A percentile compares a stretch with the other conserved stretches of the same genome.
phyloP scores from a whole-genome alignment of 2,797 vertebrate genomes.

The Phrynocephalus guinanensis region DNA sequence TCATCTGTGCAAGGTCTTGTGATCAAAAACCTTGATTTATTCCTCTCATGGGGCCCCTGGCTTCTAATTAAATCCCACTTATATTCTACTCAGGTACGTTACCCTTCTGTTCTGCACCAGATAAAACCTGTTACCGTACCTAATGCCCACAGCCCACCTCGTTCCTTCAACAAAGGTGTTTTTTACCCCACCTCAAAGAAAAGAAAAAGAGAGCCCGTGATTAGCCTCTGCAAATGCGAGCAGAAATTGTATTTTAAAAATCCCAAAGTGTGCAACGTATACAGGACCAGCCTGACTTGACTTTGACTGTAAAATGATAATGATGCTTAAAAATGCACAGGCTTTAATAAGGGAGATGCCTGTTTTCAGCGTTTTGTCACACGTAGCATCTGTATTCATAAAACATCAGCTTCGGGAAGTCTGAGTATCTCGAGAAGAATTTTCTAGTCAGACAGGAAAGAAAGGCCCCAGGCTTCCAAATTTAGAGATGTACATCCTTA shows the following conservation, averaged over 20 bases:
- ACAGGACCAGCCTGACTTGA: neutral
- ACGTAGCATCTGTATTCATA: neutral
- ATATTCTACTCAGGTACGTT: constrained; percentile 48
- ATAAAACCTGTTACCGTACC: constrained; percentile 44
- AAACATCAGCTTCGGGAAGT: constrained; percentile 9
- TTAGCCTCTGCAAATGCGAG: neutral
- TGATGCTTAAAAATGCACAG: neutral
- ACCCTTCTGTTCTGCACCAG: constrained; percentile 52
- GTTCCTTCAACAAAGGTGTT: neutral
- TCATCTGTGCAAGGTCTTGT: constrained; percentile 52
- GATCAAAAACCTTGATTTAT: constrained; percentile 72
- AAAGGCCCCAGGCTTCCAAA: neutral
- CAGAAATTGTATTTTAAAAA: constrained; percentile 33
- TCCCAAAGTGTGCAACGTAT: constrained; percentile 1
- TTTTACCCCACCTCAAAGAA: constrained; percentile 2
- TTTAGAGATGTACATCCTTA: neutral
- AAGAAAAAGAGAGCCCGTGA: neutral
- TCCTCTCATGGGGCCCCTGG: constrained; percentile 52
- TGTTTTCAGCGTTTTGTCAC: neutral
- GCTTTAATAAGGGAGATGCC: neutral
- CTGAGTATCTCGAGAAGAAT: constrained; percentile 1
- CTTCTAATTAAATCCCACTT: constrained; percentile 67
- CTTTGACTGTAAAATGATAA: neutral
- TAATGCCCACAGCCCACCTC: constrained; percentile 26
- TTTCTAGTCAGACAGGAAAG: neutral